phyloP scores from a whole-genome alignment of 2,113 vertebrate genomes.

The Microtus pennsylvanicus region DNA sequence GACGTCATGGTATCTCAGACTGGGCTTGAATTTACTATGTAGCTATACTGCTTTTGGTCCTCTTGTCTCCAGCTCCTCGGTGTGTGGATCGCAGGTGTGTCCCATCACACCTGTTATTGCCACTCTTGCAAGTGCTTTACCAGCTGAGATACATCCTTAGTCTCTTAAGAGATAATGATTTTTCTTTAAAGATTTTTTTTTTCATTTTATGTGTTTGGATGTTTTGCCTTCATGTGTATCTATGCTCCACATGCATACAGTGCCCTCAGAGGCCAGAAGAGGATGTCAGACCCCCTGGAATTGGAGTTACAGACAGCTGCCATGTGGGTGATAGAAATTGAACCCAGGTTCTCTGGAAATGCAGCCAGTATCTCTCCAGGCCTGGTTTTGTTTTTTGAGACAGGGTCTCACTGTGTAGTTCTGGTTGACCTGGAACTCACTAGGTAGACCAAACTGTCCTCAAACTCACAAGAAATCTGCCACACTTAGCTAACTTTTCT shows the following conservation, averaged over 20 bases:
- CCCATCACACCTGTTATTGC: neutral
- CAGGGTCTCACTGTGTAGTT: neutral
- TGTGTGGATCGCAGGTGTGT: neutral
- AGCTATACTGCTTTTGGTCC: too few species aligned
- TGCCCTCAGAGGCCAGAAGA: neutral
- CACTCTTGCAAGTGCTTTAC: neutral
- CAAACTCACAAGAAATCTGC: neutral
- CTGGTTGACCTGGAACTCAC: neutral
- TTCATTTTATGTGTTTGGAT: neutral
- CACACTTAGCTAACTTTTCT: neutral
- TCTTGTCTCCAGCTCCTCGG: neutral
- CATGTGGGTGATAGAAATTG: neutral
- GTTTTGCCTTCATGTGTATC: neutral
- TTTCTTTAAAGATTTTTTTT: neutral
- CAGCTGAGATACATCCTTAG: neutral
- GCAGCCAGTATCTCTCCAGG: neutral
- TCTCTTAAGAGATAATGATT: neutral
- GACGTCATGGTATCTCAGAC: neutral
- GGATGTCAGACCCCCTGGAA: neutral
- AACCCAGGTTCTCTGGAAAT: neutral
- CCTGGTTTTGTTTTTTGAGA: neutral
- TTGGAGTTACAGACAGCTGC: neutral
- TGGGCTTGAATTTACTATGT: neutral
- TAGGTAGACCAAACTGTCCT: neutral
- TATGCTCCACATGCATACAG: neutral